Evolutionary conservation across 1,140 invertebrate genomes (phyloP).

Genomic region (Nephila pilipes): DNA sequence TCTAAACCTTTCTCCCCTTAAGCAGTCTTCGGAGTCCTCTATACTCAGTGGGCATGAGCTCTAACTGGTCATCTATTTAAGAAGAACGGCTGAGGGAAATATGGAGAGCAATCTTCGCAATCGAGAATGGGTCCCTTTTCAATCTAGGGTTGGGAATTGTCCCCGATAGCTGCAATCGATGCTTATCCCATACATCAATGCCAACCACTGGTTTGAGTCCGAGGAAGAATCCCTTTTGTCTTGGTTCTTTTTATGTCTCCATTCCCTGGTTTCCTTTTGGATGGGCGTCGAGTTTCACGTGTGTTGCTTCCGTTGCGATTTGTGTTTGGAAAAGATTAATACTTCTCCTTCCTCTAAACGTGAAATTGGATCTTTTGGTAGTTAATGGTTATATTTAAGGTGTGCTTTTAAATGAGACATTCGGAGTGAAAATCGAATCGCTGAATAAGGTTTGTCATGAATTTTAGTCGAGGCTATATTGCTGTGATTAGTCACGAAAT

Average conservation of each 20-base stretch:
- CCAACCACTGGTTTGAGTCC: neutral
- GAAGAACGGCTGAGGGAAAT: neutral
- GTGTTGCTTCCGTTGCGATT: too few species aligned
- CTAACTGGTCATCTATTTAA: neutral
- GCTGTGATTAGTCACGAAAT: too few species aligned
- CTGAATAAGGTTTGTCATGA: too few species aligned
- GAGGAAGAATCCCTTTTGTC: neutral
- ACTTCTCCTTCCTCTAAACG: too few species aligned
- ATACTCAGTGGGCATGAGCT: neutral
- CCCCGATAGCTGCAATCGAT: slow-evolving; percentile 5
- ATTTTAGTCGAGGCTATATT: too few species aligned
- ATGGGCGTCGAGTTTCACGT: neutral
- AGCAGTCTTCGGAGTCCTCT: neutral
- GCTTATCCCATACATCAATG: slow-evolving; percentile 24
- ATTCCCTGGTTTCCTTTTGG: neutral
- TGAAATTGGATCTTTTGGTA: too few species aligned
- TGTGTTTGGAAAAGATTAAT: too few species aligned
- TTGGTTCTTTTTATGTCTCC: neutral
- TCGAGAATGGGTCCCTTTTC: slow-evolving; percentile 26
- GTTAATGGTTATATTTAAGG: too few species aligned
- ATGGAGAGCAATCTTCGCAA: neutral
- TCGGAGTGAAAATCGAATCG: too few species aligned
- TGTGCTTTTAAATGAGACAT: too few species aligned
- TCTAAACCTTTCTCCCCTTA: neutral
- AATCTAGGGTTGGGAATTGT: neutral